These are phyloP conservation scores for Ichneumon xanthorius DNA, from an alignment of 2,888 invertebrate genomes.

Conservation along the genomic window DNA sequence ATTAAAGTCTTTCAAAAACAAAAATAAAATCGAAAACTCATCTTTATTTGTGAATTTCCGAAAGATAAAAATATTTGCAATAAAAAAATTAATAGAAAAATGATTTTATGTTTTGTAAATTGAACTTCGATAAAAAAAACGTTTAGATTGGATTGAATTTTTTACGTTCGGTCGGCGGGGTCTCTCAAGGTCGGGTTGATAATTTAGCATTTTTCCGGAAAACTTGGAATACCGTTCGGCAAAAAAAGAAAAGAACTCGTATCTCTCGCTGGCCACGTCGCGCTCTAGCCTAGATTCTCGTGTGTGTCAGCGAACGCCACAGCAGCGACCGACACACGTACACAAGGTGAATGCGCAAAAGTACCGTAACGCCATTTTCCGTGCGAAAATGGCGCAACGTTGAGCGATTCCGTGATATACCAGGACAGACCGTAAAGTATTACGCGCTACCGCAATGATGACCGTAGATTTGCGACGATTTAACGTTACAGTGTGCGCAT, in stretches of 20 bases:
- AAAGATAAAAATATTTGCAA: not conserved
- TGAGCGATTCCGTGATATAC: conserved; percentile 80
- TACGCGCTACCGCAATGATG: conserved; percentile 84
- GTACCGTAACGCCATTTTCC: conserved; percentile 81
- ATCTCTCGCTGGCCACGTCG: conserved; percentile 29
- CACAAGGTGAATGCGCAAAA: conserved; percentile 77
- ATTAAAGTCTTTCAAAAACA: not conserved
- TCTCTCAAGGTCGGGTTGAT: not conserved
- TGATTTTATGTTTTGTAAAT: not conserved
- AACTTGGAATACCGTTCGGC: not conserved
- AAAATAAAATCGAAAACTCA: too few species aligned
- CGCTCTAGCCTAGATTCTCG: conserved; percentile 77
- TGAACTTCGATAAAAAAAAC: not conserved
- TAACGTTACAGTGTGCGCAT: conserved; percentile 67
- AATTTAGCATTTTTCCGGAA: not conserved
- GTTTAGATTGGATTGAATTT: not conserved
- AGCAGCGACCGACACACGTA: conserved; percentile 39
- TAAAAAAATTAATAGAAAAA: not conserved
- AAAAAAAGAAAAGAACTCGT: conserved; percentile 16
- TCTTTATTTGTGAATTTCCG: not conserved
- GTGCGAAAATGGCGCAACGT: conserved; percentile 79
- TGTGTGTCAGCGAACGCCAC: conserved; percentile 68
- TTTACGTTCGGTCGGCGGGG: not conserved
- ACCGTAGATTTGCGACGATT: conserved; percentile 81
- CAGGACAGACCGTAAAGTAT: conserved; percentile 82